These are phyloP conservation scores for Chionoecetes opilio DNA, from an alignment of 1,140 invertebrate species.

Conservation along the genomic window DNA sequence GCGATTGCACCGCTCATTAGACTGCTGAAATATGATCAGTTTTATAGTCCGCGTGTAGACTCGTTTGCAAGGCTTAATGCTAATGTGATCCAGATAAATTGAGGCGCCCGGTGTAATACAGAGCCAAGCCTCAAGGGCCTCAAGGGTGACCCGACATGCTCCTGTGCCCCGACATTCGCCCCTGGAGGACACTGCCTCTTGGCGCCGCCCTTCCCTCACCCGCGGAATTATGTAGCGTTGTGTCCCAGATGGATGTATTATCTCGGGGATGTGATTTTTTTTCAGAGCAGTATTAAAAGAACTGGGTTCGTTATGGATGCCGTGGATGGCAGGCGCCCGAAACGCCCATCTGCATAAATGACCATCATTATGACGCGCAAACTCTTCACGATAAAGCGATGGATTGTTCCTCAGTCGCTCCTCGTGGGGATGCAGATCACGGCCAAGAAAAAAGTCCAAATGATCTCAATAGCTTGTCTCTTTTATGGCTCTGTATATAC, in stretches of 20 bases:
- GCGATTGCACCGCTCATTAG: slow-evolving; percentile 78
- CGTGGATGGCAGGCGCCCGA: slow-evolving; percentile 55
- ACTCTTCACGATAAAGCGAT: slow-evolving; percentile 58
- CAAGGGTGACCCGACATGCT: slow-evolving; percentile 25
- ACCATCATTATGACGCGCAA: slow-evolving; percentile 63
- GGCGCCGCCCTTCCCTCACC: neutral
- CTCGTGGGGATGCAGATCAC: slow-evolving; percentile 33
- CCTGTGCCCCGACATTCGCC: neutral
- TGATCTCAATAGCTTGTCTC: slow-evolving; percentile 38
- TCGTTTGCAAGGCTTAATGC: slow-evolving; percentile 79
- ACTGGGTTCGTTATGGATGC: slow-evolving; percentile 65
- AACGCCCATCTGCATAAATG: slow-evolving; percentile 74
- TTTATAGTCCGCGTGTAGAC: slow-evolving; percentile 76
- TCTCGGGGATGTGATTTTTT: slow-evolving; percentile 65
- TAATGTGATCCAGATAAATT: slow-evolving; percentile 80
- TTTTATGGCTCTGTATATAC: neutral
- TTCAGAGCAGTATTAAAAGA: slow-evolving; percentile 64
- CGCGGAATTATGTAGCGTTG: slow-evolving; percentile 77
- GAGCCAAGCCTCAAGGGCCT: slow-evolving; percentile 46
- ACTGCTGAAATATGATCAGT: slow-evolving; percentile 78
- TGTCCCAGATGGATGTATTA: slow-evolving; percentile 79
- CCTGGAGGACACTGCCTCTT: neutral
- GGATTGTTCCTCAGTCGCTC: slow-evolving; percentile 33
- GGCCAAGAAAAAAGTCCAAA: neutral
- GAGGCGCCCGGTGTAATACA: slow-evolving; percentile 61